Evolutionary conservation across 2,113 vertebrate species (phyloP).

Genomic region (Burhinus oedicnemus): DNA sequence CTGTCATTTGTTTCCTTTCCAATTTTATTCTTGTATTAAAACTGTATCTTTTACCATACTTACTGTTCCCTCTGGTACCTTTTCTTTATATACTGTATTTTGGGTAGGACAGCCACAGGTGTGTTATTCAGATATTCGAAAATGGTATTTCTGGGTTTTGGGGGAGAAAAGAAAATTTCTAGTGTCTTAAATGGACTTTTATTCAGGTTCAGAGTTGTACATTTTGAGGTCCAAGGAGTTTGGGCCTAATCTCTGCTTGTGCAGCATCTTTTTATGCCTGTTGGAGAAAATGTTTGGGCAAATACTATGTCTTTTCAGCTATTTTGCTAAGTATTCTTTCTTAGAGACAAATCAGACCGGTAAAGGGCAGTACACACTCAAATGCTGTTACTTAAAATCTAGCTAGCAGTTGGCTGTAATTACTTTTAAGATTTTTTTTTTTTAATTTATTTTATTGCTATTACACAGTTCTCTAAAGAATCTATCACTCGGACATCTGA

Average conservation of each 20-base stretch:
- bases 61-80: neutral
- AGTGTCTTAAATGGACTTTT: neutral
- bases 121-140: neutral
- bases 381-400: neutral
- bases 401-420: neutral
- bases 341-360: neutral
- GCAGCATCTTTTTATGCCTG: neutral
- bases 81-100: neutral
- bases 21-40: neutral
- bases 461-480: neutral
- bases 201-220: neutral
- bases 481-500: neutral
- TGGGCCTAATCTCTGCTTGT: neutral
- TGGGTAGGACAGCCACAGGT: neutral
- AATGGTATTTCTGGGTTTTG: neutral
- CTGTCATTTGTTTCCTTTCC: neutral
- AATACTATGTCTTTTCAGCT: neutral
- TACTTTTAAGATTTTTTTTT: neutral
- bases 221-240: neutral
- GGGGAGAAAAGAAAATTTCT: neutral
- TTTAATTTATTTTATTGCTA: neutral
- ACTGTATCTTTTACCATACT: neutral
- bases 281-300: neutral
- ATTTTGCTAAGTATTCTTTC: neutral
- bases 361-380: neutral